phyloP scores from a whole-genome alignment of 2,113 vertebrate genomes.

The Axis porcinus region DNA sequence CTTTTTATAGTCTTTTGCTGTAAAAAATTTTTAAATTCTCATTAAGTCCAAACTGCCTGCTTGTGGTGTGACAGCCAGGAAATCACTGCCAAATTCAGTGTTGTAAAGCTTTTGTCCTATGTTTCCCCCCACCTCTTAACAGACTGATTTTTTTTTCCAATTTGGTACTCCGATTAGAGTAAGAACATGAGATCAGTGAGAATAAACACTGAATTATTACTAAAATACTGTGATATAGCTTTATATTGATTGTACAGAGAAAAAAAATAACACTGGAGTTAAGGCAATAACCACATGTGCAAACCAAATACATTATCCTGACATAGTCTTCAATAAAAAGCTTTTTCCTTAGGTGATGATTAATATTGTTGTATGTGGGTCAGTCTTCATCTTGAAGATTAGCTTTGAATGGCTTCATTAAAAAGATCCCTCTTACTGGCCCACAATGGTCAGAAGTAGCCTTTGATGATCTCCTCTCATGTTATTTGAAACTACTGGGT shows the following conservation, averaged over 20 bases:
- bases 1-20: neutral
- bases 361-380: neutral
- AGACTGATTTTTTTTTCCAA: conserved; percentile 44
- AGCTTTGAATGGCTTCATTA: conserved; percentile 22
- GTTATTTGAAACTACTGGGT: conserved; percentile 70
- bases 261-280: conserved; percentile 40
- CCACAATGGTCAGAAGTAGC: conserved; percentile 79
- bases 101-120: neutral
- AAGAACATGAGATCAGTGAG: neutral
- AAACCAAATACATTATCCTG: conserved; percentile 25
- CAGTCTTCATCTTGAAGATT: neutral
- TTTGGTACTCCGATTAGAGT: conserved; percentile 37
- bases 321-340: neutral
- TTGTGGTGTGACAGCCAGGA: neutral
- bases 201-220: conserved; percentile 37
- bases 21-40: neutral
- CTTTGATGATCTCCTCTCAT: conserved; percentile 77
- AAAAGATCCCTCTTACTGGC: conserved; percentile 71
- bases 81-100: neutral
- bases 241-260: conserved; percentile 21
- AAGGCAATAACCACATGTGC: conserved; percentile 42
- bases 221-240: conserved; percentile 10
- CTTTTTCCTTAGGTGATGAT: neutral
- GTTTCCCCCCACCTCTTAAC: neutral
- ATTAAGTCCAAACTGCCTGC: neutral